phyloP scores from a whole-genome alignment of 64 coral and sea anemone genomes.

The Pocillopora verrucosa region DNA sequence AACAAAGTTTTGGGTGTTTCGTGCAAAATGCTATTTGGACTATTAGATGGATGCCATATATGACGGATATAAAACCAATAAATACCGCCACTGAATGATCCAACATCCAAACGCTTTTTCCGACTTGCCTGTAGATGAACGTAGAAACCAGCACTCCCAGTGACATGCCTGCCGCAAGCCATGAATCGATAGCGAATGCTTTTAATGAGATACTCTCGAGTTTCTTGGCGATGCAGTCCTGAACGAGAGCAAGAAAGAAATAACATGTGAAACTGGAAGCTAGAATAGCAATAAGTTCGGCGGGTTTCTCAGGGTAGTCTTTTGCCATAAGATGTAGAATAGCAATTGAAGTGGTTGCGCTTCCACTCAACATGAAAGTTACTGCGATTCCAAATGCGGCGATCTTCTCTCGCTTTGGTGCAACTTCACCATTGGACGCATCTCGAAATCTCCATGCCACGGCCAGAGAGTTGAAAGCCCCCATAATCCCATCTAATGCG shows the following conservation, averaged over 20 bases:
- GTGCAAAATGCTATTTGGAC: slow-evolving; percentile 22
- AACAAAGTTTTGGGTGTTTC: slow-evolving; percentile 3
- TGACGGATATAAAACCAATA: slow-evolving; percentile 59
- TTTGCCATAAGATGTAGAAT: slow-evolving; percentile 46
- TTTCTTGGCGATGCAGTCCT: slow-evolving; percentile 68
- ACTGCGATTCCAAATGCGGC: slow-evolving; percentile 56
- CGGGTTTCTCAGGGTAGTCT: slow-evolving; percentile 60
- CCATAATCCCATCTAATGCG: slow-evolving; percentile 76
- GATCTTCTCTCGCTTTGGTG: slow-evolving; percentile 53
- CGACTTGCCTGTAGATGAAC: slow-evolving; percentile 55
- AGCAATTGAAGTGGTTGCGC: slow-evolving; percentile 44
- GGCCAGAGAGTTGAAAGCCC: slow-evolving; percentile 63
- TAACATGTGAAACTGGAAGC: slow-evolving; percentile 59
- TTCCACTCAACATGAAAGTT: slow-evolving; percentile 63
- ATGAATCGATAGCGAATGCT: slow-evolving; percentile 58
- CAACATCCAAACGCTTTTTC: slow-evolving; percentile 56
- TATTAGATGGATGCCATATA: slow-evolving; percentile 71
- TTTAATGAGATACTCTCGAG: slow-evolving; percentile 63
- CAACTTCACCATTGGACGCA: slow-evolving; percentile 58
- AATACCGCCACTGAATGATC: slow-evolving; percentile 72
- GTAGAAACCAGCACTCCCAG: slow-evolving; percentile 70
- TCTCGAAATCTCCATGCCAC: slow-evolving; percentile 88
- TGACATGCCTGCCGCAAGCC: slow-evolving; percentile 63
- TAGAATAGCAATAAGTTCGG: slow-evolving; percentile 67
- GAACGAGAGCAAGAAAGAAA: slow-evolving; percentile 42